Percentiles rank a stretch among this genome's conserved stretches.
Evolutionary conservation across 2,888 invertebrate species (phyloP).

Genomic region (Dolichomitus sp.): DNA sequence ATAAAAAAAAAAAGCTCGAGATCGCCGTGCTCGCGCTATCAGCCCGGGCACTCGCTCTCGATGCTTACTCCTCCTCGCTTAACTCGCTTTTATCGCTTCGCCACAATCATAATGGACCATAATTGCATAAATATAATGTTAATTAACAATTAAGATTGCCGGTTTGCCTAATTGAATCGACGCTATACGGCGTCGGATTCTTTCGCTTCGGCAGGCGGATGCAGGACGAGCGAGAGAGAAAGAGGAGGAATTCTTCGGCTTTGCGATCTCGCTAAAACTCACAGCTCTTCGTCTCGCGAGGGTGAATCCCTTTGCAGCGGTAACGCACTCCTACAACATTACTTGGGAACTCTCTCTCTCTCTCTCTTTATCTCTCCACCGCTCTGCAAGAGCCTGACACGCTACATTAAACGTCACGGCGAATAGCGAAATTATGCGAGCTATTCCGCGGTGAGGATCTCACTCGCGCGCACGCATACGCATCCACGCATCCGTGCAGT

Average conservation of each 20-base stretch:
- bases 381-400: conserved; percentile 61
- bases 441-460: conserved; percentile 62
- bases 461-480: conserved; percentile 48
- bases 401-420: conserved; percentile 76
- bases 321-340: conserved; percentile 9
- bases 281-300: conserved; percentile 53
- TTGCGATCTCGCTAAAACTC: conserved; percentile 55
- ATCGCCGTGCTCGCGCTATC: conserved; percentile 25
- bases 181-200: conserved; percentile 54
- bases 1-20: conserved; percentile 25
- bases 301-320: conserved; percentile 52
- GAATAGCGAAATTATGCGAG: conserved; percentile 81
- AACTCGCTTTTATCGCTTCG: conserved; percentile 76
- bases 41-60: conserved; percentile 62
- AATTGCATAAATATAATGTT: conserved; percentile 84
- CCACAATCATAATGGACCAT: conserved; percentile 81
- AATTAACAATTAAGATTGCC: conserved; percentile 84
- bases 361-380: conserved; percentile 57
- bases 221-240: conserved; percentile 15
- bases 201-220: conserved; percentile 21
- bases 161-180: conserved; percentile 83
- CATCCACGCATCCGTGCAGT: conserved; percentile 47
- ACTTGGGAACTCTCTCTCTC: conserved; percentile 5
- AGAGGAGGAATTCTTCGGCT: conserved; percentile 53
- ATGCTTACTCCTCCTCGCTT: conserved; percentile 53